phyloP scores from a whole-genome alignment of 2,797 vertebrate species.

The Crocidura indochinensis region DNA sequence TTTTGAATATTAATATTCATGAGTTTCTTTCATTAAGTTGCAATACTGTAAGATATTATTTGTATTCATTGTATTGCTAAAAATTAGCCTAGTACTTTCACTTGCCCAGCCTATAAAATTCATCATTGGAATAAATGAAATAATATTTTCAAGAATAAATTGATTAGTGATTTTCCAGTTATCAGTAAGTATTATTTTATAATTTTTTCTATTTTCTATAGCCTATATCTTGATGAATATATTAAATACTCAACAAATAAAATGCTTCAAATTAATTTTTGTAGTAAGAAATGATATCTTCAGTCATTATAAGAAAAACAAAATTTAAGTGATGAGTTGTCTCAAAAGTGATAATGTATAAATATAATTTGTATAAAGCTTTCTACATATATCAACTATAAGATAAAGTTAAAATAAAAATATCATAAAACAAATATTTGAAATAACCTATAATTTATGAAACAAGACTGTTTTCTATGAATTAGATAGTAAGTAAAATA shows the following conservation, averaged over 20 bases:
- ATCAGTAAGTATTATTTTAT: background rate
- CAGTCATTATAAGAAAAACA: background rate
- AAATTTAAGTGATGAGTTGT: background rate
- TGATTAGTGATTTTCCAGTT: background rate
- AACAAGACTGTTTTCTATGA: background rate
- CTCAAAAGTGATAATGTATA: background rate
- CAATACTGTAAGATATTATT: background rate
- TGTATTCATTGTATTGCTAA: constrained; percentile 6
- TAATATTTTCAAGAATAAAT: background rate
- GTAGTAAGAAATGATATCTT: background rate
- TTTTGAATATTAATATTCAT: constrained; percentile 54
- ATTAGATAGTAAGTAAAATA: too few species aligned
- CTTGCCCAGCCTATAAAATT: background rate
- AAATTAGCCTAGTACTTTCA: background rate
- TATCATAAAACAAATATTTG: background rate
- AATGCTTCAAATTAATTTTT: background rate
- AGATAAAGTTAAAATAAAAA: background rate
- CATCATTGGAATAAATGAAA: background rate
- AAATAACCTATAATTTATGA: background rate
- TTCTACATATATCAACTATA: background rate
- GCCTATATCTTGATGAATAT: constrained; percentile 1
- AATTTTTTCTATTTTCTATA: background rate
- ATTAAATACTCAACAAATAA: constrained; percentile 31
- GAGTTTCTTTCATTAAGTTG: constrained; percentile 35
- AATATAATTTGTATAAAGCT: background rate